These are phyloP conservation scores for Catotricha subobsoleta DNA, from an alignment of 2,888 invertebrate genomes.

Conservation along the genomic window DNA sequence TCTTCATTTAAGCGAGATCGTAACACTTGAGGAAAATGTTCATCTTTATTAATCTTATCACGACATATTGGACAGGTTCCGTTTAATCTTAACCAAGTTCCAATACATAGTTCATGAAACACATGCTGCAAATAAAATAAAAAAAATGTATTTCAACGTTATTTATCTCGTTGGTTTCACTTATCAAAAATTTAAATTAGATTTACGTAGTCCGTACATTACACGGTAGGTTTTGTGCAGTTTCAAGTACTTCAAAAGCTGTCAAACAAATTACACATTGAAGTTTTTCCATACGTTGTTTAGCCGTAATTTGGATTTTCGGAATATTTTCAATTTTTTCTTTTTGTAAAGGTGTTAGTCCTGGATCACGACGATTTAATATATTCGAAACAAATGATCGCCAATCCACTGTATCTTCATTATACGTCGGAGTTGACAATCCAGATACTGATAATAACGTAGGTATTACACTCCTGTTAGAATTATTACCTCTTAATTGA, in stretches of 20 bases:
- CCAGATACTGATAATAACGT: no score
- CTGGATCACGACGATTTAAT: no score
- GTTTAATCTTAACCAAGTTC: slow-evolving; percentile 90
- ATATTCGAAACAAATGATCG: no score
- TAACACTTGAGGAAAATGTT: no score
- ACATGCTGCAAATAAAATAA: slow-evolving; percentile 55
- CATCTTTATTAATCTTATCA: slow-evolving; percentile 37
- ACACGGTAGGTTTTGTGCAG: slow-evolving; percentile 27
- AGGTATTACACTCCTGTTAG: no score
- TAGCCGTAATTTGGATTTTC: slow-evolving; percentile 49
- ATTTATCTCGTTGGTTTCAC: no score
- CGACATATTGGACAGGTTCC: slow-evolving; percentile 93
- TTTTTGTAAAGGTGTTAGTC: slow-evolving; percentile 75
- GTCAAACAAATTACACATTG: slow-evolving; percentile 98
- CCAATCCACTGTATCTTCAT: no score
- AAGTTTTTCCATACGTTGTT: slow-evolving; percentile 60
- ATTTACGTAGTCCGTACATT: slow-evolving; percentile 13
- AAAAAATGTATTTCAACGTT: neutral
- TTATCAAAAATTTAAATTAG: no score
- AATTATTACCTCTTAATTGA: no score
- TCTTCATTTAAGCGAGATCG: no score
- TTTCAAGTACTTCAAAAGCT: slow-evolving; percentile 43
- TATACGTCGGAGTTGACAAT: no score
- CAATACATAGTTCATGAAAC: slow-evolving; percentile 83
- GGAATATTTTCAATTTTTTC: slow-evolving; percentile 77